Conservation (phyloP, 2,113 vertebrate genomes). For the Podarcis raffonei region DNA sequence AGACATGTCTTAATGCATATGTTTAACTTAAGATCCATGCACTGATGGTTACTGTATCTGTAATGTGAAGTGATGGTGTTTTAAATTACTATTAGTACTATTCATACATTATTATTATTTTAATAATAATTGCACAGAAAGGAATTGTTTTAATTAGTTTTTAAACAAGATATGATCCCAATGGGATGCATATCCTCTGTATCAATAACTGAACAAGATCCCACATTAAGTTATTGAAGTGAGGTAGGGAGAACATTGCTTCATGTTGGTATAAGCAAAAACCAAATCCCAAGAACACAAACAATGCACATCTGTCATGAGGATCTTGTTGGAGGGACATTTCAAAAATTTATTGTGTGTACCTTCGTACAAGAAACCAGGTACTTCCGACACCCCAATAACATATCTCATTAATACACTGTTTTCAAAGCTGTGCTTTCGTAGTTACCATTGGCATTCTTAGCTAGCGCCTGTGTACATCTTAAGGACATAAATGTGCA, state of each 20-base stretch:
- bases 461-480: neutral
- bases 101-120: too few species aligned
- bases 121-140: neutral
- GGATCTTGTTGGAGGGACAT: neutral
- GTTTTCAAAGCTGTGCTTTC: fast-evolving
- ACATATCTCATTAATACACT: neutral
- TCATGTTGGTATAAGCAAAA: slow-evolving; percentile 18
- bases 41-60: too few species aligned
- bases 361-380: neutral
- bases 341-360: neutral
- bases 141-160: neutral
- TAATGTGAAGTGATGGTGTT: too few species aligned
- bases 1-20: too few species aligned
- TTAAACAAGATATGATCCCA: neutral
- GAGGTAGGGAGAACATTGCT: slow-evolving; percentile 4
- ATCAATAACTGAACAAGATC: neutral
- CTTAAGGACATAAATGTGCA: neutral
- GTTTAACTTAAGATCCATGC: too few species aligned
- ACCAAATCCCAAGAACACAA: neutral
- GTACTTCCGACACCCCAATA: neutral
- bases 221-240: neutral
- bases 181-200: neutral
- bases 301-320: neutral
- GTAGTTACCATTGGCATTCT: neutral
- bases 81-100: too few species aligned